Evolutionary conservation across 2,113 vertebrate genomes (phyloP), one percentile per base, ranked within the genome.

Genomic region (Tiliqua scincoides): DNA sequence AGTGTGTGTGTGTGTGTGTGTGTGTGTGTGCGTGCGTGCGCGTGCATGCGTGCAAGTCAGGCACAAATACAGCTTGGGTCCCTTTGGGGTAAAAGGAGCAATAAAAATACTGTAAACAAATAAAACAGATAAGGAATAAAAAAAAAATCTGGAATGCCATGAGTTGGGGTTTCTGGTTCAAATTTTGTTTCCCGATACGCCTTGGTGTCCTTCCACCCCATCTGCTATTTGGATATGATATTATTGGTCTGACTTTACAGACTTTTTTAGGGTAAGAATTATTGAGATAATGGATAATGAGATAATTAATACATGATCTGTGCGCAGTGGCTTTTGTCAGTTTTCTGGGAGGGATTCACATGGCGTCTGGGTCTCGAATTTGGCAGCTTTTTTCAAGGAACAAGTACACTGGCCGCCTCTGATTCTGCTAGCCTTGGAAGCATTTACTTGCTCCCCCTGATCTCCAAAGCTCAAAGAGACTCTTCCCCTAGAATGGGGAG

Each of bases 381-480:
- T 62, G 80, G 30, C 88, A 84, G 0, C 32, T 23, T 72, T 87
- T 30, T 40, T 88, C 91, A 89, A 62, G 85, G 30, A 85, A 79
- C 83, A 30, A 85, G 79, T 84, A 12, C 10, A 20, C 68, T 14
- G 82, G 70, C 52, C 17, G 21, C 43, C 87, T 63, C 52, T 20
- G 52, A 23, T 3, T 74, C 0, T 0, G 30, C 78, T 75, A 87
- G 62, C 35, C 25, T 80, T 88, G 87, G 82, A 65, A 84, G 85
- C 6, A 40, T 1, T 0, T 63, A 79, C 2, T 59, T 63, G 1
- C 85, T 85, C 8, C 0, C 21, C 14, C 82, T 84, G 80, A 54
- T 89, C 75, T 54, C 48, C 67, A 48, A 35, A 9, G 18, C 54
- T n/a, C 32, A 85, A 82, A 88, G 61, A 86, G 30, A n/a, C 21